Evolutionary conservation across 2,113 vertebrate genomes (phyloP).

Genomic region (Rana temporaria): DNA sequence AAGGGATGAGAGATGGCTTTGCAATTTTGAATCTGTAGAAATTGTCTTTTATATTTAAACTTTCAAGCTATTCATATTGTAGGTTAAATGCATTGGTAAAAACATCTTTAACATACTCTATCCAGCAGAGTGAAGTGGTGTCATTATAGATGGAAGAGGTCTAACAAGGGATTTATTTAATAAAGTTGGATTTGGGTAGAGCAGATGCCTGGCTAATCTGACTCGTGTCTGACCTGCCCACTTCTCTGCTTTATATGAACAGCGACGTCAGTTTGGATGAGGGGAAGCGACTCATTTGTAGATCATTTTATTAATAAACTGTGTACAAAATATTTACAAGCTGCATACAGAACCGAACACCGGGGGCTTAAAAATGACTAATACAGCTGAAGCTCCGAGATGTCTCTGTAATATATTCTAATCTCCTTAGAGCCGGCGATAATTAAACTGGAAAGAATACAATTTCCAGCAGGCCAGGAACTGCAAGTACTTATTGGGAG

Average conservation of each 20-base stretch:
- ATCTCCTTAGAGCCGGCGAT: constrained; percentile 56
- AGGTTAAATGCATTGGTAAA: too few species aligned
- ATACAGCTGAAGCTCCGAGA: constrained; percentile 42
- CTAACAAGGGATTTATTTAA: neutral
- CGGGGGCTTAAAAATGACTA: constrained; percentile 44
- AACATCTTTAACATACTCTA: neutral
- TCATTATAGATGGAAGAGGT: neutral
- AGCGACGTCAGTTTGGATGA: neutral
- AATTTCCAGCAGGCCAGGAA: constrained; percentile 48
- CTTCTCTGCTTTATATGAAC: neutral
- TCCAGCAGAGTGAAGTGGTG: neutral
- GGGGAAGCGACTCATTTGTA: constrained; percentile 40
- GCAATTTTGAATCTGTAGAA: too few species aligned
- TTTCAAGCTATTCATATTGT: too few species aligned
- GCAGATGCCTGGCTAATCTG: constrained; percentile 7
- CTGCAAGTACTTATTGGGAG: constrained; percentile 12
- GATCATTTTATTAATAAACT: constrained; percentile 49
- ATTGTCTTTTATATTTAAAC: too few species aligned
- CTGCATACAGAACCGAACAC: neutral
- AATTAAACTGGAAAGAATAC: constrained; percentile 52
- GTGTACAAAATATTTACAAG: constrained; percentile 53
- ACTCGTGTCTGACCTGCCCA: neutral
- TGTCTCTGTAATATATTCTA: constrained; percentile 50
- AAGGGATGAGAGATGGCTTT: too few species aligned
- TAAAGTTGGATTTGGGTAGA: neutral